Conservation (phyloP, 2,113 vertebrate species). For the Urocitellus parryii region DNA sequence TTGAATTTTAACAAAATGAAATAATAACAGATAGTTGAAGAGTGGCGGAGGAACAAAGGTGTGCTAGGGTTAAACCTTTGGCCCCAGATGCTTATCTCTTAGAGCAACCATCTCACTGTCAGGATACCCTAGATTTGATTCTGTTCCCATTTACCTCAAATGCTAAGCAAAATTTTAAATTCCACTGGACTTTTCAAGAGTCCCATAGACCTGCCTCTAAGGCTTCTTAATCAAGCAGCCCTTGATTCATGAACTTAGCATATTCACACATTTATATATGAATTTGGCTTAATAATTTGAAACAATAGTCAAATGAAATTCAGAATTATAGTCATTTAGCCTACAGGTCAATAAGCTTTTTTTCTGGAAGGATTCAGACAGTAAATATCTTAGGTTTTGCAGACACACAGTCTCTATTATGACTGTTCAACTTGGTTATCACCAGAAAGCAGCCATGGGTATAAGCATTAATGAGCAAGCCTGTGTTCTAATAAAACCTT, state of each 20-base stretch:
- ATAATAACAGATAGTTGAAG: neutral
- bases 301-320: constrained; percentile 22
- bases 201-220: neutral
- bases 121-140: neutral
- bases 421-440: neutral
- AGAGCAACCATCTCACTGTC: neutral
- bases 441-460: neutral
- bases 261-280: neutral
- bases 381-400: neutral
- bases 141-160: neutral
- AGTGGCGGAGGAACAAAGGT: neutral
- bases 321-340: neutral
- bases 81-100: neutral
- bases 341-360: neutral
- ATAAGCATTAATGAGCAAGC: neutral
- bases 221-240: neutral
- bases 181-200: neutral
- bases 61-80: neutral
- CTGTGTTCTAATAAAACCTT: neutral
- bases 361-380: neutral
- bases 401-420: neutral
- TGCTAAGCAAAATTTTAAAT: neutral
- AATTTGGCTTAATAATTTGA: constrained; percentile 13
- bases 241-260: neutral
- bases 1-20: constrained; percentile 2